Percentiles rank a stretch among this genome's conserved stretches.
Evolutionary conservation across 2,113 vertebrate genomes (phyloP).

Genomic region (Acrocephalus arundinaceus): DNA sequence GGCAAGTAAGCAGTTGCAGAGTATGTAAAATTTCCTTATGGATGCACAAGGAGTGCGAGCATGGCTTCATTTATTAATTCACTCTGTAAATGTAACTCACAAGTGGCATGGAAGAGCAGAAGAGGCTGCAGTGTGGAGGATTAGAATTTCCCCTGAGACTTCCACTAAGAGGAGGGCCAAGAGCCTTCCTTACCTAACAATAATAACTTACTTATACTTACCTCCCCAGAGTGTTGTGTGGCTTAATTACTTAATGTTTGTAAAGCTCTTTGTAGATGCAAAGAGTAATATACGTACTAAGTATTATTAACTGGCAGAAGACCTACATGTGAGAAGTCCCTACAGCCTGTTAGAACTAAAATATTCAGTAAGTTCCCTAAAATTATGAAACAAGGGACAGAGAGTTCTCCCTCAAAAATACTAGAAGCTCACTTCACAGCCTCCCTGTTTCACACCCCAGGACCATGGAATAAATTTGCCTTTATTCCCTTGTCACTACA

Average conservation of each 20-base stretch:
- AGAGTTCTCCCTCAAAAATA: not conserved
- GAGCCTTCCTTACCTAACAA: constrained; percentile 34
- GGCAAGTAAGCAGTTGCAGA: not conserved
- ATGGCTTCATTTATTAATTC: not conserved
- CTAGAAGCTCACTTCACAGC: not conserved
- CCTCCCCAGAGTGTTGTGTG: constrained; percentile 31
- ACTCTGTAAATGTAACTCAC: not conserved
- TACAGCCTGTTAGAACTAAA: not conserved
- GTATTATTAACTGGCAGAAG: constrained; percentile 43
- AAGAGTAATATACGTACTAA: not conserved
- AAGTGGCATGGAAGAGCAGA: not conserved
- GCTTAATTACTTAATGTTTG: constrained; percentile 63
- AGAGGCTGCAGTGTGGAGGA: not conserved
- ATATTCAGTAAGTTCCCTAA: not conserved
- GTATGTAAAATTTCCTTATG: not conserved
- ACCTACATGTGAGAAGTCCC: not conserved
- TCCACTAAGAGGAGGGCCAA: not conserved
- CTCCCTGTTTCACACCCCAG: not conserved
- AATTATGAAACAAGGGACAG: not conserved
- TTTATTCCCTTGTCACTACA: not conserved
- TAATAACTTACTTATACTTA: constrained; percentile 48
- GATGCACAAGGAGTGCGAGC: not conserved
- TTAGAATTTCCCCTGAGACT: not conserved
- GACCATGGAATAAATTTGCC: not conserved
- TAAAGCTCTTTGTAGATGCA: constrained; percentile 42